Percentiles rank a stretch among this genome's conserved stretches.
Conservation (phyloP, 2,797 vertebrate species). For the Syngnathus rostellatus region DNA sequence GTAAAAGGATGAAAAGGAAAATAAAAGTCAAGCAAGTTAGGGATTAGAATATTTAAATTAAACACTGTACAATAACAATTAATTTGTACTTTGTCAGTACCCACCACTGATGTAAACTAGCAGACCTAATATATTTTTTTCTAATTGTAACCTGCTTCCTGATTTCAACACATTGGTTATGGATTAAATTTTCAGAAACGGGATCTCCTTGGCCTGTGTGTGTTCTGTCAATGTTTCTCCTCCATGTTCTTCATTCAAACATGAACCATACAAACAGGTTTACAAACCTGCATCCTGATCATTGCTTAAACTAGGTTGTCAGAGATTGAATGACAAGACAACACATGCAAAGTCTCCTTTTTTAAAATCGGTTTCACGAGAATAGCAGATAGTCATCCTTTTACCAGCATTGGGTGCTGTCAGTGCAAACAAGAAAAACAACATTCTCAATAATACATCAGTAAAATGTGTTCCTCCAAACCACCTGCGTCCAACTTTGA, state of each 20-base stretch:
- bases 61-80: no score
- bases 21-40: neutral
- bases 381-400: neutral
- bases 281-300: neutral
- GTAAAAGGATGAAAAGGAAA: neutral
- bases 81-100: no score
- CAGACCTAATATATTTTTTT: no score
- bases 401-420: neutral
- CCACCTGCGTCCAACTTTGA: neutral
- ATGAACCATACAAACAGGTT: neutral
- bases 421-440: neutral
- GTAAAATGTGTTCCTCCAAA: neutral
- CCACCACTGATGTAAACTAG: no score
- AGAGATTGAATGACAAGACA: neutral
- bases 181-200: neutral
- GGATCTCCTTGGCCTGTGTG: neutral
- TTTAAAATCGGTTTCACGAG: neutral
- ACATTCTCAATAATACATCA: neutral
- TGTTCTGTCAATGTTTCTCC: slow-evolving; percentile 1
- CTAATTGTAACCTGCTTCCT: neutral
- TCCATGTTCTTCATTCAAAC: neutral
- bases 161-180: slow-evolving; percentile 4
- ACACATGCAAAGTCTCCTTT: neutral
- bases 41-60: no score
- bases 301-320: neutral